Evolutionary conservation across 2,888 invertebrate species (phyloP), one percentile per base, ranked within the genome.

Genomic region (Didymodactylos carnosus): DNA sequence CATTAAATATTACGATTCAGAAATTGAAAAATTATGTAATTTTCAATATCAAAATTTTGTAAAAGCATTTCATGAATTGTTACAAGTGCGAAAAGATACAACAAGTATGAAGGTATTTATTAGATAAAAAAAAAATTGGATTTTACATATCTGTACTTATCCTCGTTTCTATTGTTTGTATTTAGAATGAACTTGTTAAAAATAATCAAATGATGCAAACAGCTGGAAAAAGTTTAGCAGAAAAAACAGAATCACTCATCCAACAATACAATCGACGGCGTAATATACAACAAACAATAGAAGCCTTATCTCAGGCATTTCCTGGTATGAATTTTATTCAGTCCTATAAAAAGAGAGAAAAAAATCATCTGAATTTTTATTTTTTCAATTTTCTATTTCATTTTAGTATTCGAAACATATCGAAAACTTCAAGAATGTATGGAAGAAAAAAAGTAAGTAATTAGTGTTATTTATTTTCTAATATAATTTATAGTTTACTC

Each of bases 31-130:
- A 78, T 89, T 98, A 84, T 98, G 97, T 82, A 95, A 94, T 84
- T 90, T 91, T 80, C 95, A 95, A 82, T 97, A 97, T 82, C 94
- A 97, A 86, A 95, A 97, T 39, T 99, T 98, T 83, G 95, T 98
- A 78, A 97, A 98, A 81, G 94, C 97, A 0, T 93, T 98, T 77
- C 87, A 92, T 78, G 95, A 97, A 83, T 85, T 99, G 73, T 85
- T 95, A 71, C 91, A 92, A 87, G 94, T 99, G 51, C 87, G 92
- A 75, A 89, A 91, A 3, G 92, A 94, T 83, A 93, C 93, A 3
- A 91, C 92, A 79, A 90, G 90, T 80, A 85, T 97, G 25, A 93
- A 94, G 85, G 91, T 89, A 83, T 82, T n/a, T 4, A n/a, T 11
- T 35, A 7, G 4, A 16, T 41, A 23, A 53, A 19, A 71, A 53